Evolutionary conservation across 2,888 invertebrate genomes (phyloP).

Genomic region (Pharmacophagus antenor): DNA sequence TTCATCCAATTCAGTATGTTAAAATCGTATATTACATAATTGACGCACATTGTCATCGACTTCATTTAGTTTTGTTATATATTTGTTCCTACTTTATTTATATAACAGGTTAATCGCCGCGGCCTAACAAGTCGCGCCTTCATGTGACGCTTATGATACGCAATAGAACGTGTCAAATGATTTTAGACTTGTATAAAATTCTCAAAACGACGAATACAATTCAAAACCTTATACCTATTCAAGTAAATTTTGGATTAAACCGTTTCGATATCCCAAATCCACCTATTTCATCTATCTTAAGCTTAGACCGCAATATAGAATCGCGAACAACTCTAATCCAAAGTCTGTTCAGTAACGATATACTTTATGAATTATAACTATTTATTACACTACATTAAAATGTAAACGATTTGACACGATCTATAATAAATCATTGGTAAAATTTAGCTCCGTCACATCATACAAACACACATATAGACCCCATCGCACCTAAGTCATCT

Average conservation of each 20-base stretch:
- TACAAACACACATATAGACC: conserved; percentile 54
- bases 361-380: conserved; percentile 19
- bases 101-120: conserved; percentile 54
- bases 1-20: conserved; percentile 22
- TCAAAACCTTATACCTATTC: conserved; percentile 23
- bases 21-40: conserved; percentile 63
- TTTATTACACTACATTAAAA: conserved; percentile 11
- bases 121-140: conserved; percentile 46
- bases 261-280: conserved; percentile 6
- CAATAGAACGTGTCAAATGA: conserved; percentile 65
- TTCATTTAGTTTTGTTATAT: conserved; percentile 47
- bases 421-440: conserved; percentile 57
- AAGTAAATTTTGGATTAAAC: conserved; percentile 22
- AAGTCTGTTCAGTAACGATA: conserved; percentile 22
- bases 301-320: conserved; percentile 13
- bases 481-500: conserved; percentile 62
- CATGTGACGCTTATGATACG: conserved; percentile 59
- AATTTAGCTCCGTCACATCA: conserved; percentile 45
- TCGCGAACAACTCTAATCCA: conserved; percentile 23
- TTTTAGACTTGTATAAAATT: conserved; percentile 33
- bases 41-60: conserved; percentile 71
- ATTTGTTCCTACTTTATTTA: conserved; percentile 44
- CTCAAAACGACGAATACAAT: conserved; percentile 28
- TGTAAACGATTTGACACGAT: conserved; percentile 53
- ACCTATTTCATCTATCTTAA: conserved; percentile 7